phyloP scores from a whole-genome alignment of 1,140 invertebrate genomes.

The Procambarus clarkii region DNA sequence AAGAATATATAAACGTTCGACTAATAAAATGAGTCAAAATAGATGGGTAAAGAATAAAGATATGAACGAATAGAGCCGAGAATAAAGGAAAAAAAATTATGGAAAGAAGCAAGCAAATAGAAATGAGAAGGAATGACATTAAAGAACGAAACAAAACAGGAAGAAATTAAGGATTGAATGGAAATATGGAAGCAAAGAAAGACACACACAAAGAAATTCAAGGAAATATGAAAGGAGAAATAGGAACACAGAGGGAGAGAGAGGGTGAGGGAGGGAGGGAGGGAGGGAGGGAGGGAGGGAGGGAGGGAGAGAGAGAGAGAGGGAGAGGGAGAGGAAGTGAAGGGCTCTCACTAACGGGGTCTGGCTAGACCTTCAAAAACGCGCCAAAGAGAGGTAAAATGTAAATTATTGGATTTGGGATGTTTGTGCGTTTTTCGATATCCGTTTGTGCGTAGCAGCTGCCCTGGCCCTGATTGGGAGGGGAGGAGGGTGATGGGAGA shows the following conservation, averaged over 20 bases:
- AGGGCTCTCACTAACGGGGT: background rate
- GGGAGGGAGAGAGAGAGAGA: background rate
- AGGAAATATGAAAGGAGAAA: too few relatives aligned
- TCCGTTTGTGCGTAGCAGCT: conserved; percentile 52
- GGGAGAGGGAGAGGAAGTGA: background rate
- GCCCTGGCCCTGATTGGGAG: conserved; percentile 23
- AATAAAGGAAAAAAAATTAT: too few relatives aligned
- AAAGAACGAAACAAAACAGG: too few relatives aligned
- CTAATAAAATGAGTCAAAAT: too few relatives aligned
- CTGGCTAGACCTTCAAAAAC: conserved; percentile 46
- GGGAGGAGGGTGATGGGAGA: background rate
- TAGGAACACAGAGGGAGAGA: background rate
- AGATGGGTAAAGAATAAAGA: too few relatives aligned
- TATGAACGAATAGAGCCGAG: too few relatives aligned
- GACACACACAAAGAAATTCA: too few relatives aligned
- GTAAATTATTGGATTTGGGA: conserved; percentile 71
- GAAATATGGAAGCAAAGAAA: too few relatives aligned
- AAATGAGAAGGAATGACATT: too few relatives aligned
- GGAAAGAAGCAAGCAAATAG: too few relatives aligned
- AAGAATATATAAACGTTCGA: too few relatives aligned
- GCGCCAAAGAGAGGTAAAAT: conserved; percentile 68
- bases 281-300: background rate
- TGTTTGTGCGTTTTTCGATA: conserved; percentile 69
- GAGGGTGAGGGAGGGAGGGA: background rate
- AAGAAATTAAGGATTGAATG: too few relatives aligned